These are phyloP conservation scores for Palythoa grandiflora DNA, from an alignment of 92 coral and sea anemone species.

Conservation along the genomic window DNA sequence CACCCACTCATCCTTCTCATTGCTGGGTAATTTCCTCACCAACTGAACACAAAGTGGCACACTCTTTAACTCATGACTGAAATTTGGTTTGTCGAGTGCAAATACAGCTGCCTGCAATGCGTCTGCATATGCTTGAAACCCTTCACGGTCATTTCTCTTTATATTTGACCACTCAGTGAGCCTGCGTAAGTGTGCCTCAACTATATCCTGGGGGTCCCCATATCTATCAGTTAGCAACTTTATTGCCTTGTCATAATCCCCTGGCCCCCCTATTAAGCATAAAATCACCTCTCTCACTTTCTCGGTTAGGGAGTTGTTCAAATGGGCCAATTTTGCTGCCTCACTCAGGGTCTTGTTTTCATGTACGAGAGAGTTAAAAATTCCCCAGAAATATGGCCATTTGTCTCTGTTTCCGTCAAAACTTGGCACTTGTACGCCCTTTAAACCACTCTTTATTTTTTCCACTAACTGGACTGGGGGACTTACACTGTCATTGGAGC, in stretches of 20 bases:
- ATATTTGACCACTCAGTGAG: slow-evolving; percentile 53
- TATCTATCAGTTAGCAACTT: slow-evolving; percentile 56
- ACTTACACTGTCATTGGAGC: no score
- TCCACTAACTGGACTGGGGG: slow-evolving; percentile 18
- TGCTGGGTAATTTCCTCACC: slow-evolving; percentile 48
- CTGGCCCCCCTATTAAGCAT: slow-evolving; percentile 60
- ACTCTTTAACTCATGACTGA: slow-evolving; percentile 47
- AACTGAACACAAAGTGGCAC: slow-evolving; percentile 49
- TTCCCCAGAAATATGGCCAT: slow-evolving; percentile 48
- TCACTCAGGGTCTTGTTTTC: slow-evolving; percentile 34
- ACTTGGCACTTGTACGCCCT: slow-evolving; percentile 36
- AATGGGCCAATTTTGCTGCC: slow-evolving; percentile 40
- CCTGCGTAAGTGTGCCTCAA: slow-evolving; percentile 63
- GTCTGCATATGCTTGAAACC: slow-evolving; percentile 57
- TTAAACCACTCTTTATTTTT: slow-evolving; percentile 25
- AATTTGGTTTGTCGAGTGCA: slow-evolving; percentile 59
- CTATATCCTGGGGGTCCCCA: slow-evolving; percentile 69
- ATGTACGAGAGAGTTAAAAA: slow-evolving; percentile 45
- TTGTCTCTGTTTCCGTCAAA: slow-evolving; percentile 39
- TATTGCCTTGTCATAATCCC: slow-evolving; percentile 56
- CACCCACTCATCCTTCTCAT: slow-evolving; percentile 58
- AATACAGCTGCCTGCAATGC: slow-evolving; percentile 69
- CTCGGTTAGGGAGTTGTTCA: slow-evolving; percentile 42
- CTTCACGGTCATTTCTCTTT: slow-evolving; percentile 49
- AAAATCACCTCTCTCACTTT: slow-evolving; percentile 54